Evolutionary conservation across 2,888 invertebrate genomes (phyloP), one percentile per base, ranked within the genome.

Genomic region (Drosophila differens): DNA sequence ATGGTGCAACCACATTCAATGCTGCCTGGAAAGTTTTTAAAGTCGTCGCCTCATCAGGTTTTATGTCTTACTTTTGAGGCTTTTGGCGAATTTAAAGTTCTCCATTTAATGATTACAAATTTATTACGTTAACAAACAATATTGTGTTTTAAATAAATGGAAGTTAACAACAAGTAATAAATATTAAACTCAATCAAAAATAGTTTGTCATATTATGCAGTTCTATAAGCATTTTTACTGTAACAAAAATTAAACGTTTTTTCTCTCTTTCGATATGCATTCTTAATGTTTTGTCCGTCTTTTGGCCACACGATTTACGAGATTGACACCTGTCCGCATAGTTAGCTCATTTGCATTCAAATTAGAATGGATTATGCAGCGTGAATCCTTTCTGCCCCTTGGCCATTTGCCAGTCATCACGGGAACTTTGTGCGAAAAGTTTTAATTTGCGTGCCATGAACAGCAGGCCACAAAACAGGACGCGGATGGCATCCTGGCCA

Each of bases 281-380:
- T 22, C 1, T 14, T 6, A 14, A 22, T 7, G 44, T 44, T 14
- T 55, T 22, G 52, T 47, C 6, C 25, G 14, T 66, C 51, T 41
- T 32, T 51, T 35, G 67, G 53, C 57, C 64, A 76, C 63, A 54
- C 25, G 51, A 59, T 49, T 68, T 53, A 49, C 63, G 66, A 54
- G 57, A 61, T 65, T 77, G 55, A 60, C 79, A 78, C 68, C 68
- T 75, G 55, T 39, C 41, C 55, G 54, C 41, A 9, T 60, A 74
- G 76, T 75, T 82, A 75, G 61, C 82, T 83, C 89, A 87, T 87
- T 87, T 85, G 71, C 82, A 87, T 90, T 70, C 74, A 77, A 79
- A 81, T 78, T 81, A 74, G 82, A 82, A 70, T 33, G 70, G 70
- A 74, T 74, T 76, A 71, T 72, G 60, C 59, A 47, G 64, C 52